Base-by-base conservation (phyloP, 2,113 vertebrate genomes). In the Eurystomus gularis region DNA sequence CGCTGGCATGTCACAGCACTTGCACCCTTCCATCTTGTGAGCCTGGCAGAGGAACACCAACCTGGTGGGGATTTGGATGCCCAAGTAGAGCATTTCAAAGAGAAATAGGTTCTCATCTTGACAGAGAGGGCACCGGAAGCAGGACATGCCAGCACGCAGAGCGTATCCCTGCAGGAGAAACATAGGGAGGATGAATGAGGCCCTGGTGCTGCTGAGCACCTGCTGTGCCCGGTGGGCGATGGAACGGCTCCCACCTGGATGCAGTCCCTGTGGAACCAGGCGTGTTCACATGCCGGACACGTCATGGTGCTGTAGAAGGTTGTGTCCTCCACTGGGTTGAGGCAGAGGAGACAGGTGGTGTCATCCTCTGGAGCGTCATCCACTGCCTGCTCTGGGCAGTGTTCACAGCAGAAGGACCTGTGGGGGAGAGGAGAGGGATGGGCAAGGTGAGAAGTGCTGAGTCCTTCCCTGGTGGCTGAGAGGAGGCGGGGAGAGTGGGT, bases 291-390 rank as follows among this genome's bases (percentile, higher is more conserved):
- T 0, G 10, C 60, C 3, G 77, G 86, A 42, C 90, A 86, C 66
- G 87, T 66, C 49, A 87, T 12, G 14, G 61, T 54, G 4, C 2
- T 1, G 1, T 42, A 73, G 6, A 49, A 39, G 17, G 2, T 18
- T 3, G 6, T 12, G 5, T 48, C 71, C 11, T 3, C 86, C 42
- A 86, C 82, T 2, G 11, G 25, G 1, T 93, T 60, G 29, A 79
- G 8, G 49, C 86, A 93, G 33, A 95, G 25, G 37, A 24, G 20
- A 29, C 82, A 93, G 9, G 6, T 0, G 0, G 58, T 78, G 24
- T 4, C 12, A 0, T 19, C 17, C n/a, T 49, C 23, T 0, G 31
- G 77, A 40, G 7, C 17, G 0, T 6, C 42, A 49, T 24, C 7
- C 55, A 65, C 39, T 7, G 17, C 15, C 60, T 62, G 60, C 37